Conservation (phyloP, 2,113 vertebrate species). For the Marcusenius ussheri region DNA sequence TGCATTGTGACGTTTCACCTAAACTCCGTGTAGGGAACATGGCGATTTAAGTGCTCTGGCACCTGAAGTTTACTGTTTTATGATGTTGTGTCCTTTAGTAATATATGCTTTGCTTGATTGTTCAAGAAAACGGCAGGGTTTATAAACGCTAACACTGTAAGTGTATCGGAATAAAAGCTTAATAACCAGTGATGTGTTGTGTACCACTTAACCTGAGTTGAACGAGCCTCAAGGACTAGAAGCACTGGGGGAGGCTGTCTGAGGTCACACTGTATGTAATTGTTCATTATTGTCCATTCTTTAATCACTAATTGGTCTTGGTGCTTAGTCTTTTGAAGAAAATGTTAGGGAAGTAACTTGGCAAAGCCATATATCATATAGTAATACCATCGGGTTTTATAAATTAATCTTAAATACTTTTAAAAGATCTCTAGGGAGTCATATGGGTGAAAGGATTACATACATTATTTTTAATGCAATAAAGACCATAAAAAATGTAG, state of each 20-base stretch:
- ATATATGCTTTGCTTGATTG: not conserved
- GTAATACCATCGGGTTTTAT: not conserved
- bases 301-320: not conserved
- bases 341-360: not conserved
- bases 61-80: not conserved
- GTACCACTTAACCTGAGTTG: not conserved
- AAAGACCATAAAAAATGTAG: not conserved
- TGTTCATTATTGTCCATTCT: not conserved
- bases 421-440: not conserved
- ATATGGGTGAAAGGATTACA: not conserved
- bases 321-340: not conserved
- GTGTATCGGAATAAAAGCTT: not conserved
- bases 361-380: not conserved
- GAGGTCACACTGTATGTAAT: not conserved
- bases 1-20: not conserved
- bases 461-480: not conserved
- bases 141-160: not conserved
- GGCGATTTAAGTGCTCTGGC: not conserved
- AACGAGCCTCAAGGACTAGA: not conserved
- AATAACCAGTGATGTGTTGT: not conserved
- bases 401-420: conserved; percentile 1
- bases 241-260: not conserved
- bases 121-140: not conserved
- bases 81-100: not conserved
- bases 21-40: not conserved